Evolutionary conservation across 2,888 invertebrate species (phyloP), one percentile per base, ranked within the genome.

Genomic region (Hydropsyche betteni): DNA sequence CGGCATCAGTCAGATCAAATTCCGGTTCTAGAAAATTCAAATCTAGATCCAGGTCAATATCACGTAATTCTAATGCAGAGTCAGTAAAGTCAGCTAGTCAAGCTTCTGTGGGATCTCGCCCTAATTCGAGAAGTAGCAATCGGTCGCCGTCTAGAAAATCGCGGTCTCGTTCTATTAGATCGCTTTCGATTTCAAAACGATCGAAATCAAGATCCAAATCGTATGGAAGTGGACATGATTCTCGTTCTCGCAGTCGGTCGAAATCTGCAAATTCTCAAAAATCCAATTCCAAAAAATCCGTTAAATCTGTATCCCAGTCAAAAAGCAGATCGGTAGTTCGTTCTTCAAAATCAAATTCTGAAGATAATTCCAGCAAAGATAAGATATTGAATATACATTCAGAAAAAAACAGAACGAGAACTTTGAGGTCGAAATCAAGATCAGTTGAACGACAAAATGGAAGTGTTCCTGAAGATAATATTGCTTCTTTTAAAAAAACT

Each of bases 31-130:
- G 53, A 51, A 51, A 53, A 34, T 70, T 61, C 52, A 79, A 80
- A 68, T 81, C 81, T 5, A 50, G 50, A 34, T 74, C 74, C 2
- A 68, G 64, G 68, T 74, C 77, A 51, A 82, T 81, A 34, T 83
- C 83, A 3, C 80, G 80, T 68, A 81, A 81, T 58, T 82, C 82
- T 2, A 82, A 80, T 10, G 81, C 82, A 70, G 79, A 81, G 3
- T 83, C 82, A 0, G 76, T 79, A 50, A 77, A 81, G 36, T 82
- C 81, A 64, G 36, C 64, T 64, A 64, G 64, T 34, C 64, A 34
- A 36, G n/a, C 3, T 4, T 64, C 64, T 34, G 24, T 64, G n/a
- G 52, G n/a, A 14, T 70, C 70, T 51, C 52, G 70, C 4, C 52
- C 70, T 5, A 55, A 55, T 44, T 72, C 72, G 52, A 58, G 72